Percentiles rank a stretch among this genome's conserved stretches.
These are phyloP conservation scores for Heliconius melpomene DNA, from an alignment of 1,140 invertebrate genomes.

Conservation along the genomic window DNA sequence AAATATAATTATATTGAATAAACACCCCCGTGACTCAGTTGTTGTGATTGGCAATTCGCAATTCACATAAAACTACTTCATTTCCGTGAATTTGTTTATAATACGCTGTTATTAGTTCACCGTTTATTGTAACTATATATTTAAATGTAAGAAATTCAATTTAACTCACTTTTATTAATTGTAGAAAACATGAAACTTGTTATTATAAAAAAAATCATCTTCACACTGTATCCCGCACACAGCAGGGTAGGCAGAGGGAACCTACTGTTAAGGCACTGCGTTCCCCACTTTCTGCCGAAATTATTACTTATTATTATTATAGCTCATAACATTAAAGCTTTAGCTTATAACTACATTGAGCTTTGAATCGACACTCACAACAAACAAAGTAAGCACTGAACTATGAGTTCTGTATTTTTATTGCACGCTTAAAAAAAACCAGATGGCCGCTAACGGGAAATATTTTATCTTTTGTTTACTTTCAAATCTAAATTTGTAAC, in stretches of 20 bases:
- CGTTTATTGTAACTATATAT: background rate
- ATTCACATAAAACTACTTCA: background rate
- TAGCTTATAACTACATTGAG: background rate
- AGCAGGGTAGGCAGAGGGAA: background rate
- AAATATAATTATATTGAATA: background rate
- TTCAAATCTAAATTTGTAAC: background rate
- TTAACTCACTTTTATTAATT: background rate
- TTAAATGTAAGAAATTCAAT: background rate
- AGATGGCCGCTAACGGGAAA: constrained; percentile 1
- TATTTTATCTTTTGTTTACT: constrained; percentile 4
- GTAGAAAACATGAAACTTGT: too few species aligned
- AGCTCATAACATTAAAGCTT: too few species aligned
- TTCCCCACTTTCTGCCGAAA: background rate
- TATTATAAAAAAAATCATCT: too few species aligned
- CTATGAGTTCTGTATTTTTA: background rate
- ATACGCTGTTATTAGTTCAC: too few species aligned
- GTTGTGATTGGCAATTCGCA: background rate
- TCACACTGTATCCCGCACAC: background rate
- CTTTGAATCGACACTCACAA: background rate
- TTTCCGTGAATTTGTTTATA: background rate
- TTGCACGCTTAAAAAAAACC: background rate
- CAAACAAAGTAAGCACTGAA: background rate
- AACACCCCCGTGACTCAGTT: constrained; percentile 1
- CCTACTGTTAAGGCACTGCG: too few species aligned
- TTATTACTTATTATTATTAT: too few species aligned